Percentiles rank a stretch among this genome's conserved stretches.
Conservation (phyloP, 2,797 vertebrate genomes). For the Erpetoichthys calabaricus region DNA sequence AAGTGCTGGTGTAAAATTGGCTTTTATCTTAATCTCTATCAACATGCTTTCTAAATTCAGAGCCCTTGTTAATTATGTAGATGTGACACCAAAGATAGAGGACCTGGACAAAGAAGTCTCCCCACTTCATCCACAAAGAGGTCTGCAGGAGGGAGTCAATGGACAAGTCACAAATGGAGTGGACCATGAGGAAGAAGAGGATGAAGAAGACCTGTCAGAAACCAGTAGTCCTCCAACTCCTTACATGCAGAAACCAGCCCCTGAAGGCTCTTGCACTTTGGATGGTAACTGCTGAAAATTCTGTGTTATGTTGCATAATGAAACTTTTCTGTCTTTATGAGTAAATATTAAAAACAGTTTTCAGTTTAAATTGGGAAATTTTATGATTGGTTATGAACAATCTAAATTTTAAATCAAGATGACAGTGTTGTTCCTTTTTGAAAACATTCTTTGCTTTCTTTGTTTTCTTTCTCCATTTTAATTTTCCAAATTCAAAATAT, state of each 20-base stretch:
- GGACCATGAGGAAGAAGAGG: conserved; percentile 71
- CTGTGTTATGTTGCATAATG: neutral
- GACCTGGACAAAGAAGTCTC: conserved; percentile 59
- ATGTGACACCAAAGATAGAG: conserved; percentile 76
- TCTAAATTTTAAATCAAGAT: too few relatives aligned
- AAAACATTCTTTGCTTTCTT: too few relatives aligned
- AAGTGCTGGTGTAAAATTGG: too few relatives aligned
- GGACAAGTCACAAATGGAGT: conserved; percentile 63
- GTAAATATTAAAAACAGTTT: too few relatives aligned
- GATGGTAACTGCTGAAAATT: conserved; percentile 57
- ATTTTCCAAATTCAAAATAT: too few relatives aligned
- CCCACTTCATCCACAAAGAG: conserved; percentile 57
- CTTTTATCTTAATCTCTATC: too few relatives aligned
- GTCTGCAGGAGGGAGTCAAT: conserved; percentile 55
- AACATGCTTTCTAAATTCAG: too few relatives aligned
- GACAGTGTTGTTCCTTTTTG: too few relatives aligned
- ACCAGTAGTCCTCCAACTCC: conserved; percentile 83
- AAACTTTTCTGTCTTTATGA: neutral
- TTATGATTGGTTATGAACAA: too few relatives aligned
- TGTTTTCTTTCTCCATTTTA: too few relatives aligned
- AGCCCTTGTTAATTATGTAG: conserved; percentile 27
- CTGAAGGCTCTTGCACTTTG: conserved; percentile 87
- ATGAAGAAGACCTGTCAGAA: conserved; percentile 85
- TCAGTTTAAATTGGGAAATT: too few relatives aligned
- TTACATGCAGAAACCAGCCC: conserved; percentile 76